Conservation (phyloP, 1,140 invertebrate genomes). For the Ceratoteleas bidentatus region DNA sequence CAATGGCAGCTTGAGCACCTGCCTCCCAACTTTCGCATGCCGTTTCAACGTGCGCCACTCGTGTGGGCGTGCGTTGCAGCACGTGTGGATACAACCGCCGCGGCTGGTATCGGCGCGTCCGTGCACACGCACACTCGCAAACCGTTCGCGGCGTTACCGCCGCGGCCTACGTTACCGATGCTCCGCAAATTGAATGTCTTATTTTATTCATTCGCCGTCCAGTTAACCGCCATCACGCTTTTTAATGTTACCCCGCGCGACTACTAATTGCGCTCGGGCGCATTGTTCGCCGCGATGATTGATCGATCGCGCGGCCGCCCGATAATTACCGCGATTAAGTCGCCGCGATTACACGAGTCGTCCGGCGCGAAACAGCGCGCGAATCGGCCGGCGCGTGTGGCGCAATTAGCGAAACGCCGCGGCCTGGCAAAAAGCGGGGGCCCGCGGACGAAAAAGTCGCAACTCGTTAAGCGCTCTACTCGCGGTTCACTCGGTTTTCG, state of each 20-base stretch:
- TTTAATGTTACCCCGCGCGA: slow-evolving; percentile 42
- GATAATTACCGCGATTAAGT: slow-evolving; percentile 39
- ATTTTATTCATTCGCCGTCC: slow-evolving; percentile 64
- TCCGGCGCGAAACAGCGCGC: slow-evolving; percentile 1
- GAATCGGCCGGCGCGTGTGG: background rate
- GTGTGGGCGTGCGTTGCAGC: slow-evolving; percentile 67
- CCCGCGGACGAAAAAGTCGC: too few species aligned
- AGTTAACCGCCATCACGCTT: slow-evolving; percentile 58
- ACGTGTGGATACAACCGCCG: slow-evolving; percentile 59
- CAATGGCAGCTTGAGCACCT: slow-evolving; percentile 81
- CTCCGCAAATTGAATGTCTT: slow-evolving; percentile 66
- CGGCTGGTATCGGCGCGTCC: slow-evolving; percentile 56
- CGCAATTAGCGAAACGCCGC: slow-evolving; percentile 59
- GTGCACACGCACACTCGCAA: slow-evolving; percentile 38
- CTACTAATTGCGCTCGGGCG: slow-evolving; percentile 45
- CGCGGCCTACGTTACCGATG: slow-evolving; percentile 58
- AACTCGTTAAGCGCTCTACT: too few species aligned
- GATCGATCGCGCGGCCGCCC: slow-evolving; percentile 32
- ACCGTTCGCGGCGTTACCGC: slow-evolving; percentile 42
- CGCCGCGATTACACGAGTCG: slow-evolving; percentile 10
- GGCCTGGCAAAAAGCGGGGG: slow-evolving; percentile 69
- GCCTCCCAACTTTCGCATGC: slow-evolving; percentile 77
- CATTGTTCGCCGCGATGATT: slow-evolving; percentile 58
- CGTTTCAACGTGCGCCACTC: slow-evolving; percentile 73
- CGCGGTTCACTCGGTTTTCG: too few species aligned